Base-by-base conservation (phyloP, 2,888 invertebrate genomes). In the Caenorhabditis uteleia region DNA sequence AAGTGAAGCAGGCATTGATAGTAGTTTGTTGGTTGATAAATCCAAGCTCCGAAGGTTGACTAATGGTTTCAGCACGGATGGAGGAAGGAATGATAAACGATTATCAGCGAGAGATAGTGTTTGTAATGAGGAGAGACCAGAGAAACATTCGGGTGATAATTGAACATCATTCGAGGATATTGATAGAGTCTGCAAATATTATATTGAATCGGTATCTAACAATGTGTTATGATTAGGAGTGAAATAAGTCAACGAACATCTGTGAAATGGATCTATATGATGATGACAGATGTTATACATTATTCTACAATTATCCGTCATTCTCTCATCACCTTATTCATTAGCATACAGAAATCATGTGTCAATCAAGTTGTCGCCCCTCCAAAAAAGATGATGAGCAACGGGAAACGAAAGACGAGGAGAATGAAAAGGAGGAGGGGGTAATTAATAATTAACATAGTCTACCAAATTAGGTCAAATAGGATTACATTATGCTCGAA, bases 141-240 rank as follows among this genome's bases (percentile, higher is more conserved):
- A 16, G 48, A 73, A 67, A 21, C 62, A 60, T 47, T 61, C 57
- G 7, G 58, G 67, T 18, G 47, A 50, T 39, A 73, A 46, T 48
- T 73, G 70, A 8, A 73, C 56, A 42, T 69, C 70, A 45, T 73
- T 73, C 29, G 59, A 50, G 6, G 61, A 43, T 43, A 73, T 49
- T 45, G 61, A 51, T 16, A 73, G 58, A 3, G 58, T 55, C 73
- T 73, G 60, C 39, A 73, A 68, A 20, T 8, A 23, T 43, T 7
- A 14, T 43, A 27, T 20, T 43, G 20, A 27, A 36, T 36, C 16
- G 20, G 16, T 36, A 36, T 16, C 36, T 36, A 36, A 20, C 36
- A 36, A 20, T 36, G 36, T 20, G 36, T 36, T 36, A 36, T 20
- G 20, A 36, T 20, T 36, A 20, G 36, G 36, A 36, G 20, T 43